Evolutionary conservation across 2,888 invertebrate species (phyloP).

Genomic region (Dryobota labecula): DNA sequence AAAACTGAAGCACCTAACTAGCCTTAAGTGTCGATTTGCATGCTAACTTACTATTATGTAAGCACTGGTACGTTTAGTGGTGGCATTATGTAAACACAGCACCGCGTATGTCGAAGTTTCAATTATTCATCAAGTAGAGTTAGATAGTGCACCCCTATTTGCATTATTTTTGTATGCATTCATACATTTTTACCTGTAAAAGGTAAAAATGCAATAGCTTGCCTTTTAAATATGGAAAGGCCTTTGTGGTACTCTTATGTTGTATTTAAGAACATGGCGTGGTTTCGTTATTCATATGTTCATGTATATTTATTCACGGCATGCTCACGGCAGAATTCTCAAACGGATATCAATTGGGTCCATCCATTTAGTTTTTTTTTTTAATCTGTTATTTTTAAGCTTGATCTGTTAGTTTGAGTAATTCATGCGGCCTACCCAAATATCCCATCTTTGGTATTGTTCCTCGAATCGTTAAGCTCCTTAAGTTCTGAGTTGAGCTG

Average conservation of each 20-base stretch:
- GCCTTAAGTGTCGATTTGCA: slow-evolving; percentile 49
- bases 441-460: too few relatives aligned
- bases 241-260: background rate
- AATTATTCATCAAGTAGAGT: slow-evolving; percentile 57
- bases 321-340: too few relatives aligned
- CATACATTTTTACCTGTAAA: slow-evolving; percentile 28
- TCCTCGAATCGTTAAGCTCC: too few relatives aligned
- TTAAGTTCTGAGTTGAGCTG: too few relatives aligned
- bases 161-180: slow-evolving; percentile 60
- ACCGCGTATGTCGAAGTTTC: slow-evolving; percentile 52
- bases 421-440: too few relatives aligned
- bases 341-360: too few relatives aligned
- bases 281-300: too few relatives aligned
- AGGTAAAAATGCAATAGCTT: slow-evolving; percentile 27
- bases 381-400: too few relatives aligned
- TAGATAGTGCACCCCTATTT: slow-evolving; percentile 43
- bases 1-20: slow-evolving; percentile 11
- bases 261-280: background rate
- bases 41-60: slow-evolving; percentile 42
- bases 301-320: too few relatives aligned
- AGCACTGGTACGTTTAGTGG: slow-evolving; percentile 31
- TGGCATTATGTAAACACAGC: slow-evolving; percentile 54
- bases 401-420: too few relatives aligned
- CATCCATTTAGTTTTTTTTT: too few relatives aligned
- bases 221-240: slow-evolving; percentile 12